phyloP scores from a whole-genome alignment of 2,797 vertebrate species.

The Xenentodon cancila region DNA sequence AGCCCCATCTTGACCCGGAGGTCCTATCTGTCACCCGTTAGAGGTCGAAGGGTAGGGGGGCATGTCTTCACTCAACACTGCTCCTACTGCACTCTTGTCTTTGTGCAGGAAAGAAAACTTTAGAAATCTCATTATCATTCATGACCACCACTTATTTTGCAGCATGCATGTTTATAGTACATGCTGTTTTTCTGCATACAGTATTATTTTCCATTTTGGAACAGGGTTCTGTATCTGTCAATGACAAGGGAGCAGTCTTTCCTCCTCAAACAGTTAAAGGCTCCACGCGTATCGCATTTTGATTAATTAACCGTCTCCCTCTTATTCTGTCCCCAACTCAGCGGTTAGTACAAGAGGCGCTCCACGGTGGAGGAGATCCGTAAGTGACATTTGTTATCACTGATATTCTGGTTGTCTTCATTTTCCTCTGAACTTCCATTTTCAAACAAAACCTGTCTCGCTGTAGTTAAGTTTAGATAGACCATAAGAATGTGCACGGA shows the following conservation, averaged over 20 bases:
- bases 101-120: constrained; percentile 57
- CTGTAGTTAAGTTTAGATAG: not conserved
- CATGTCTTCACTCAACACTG: constrained; percentile 60
- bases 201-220: not conserved
- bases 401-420: not conserved
- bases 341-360: constrained; percentile 80
- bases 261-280: constrained; percentile 7
- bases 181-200: constrained; percentile 4
- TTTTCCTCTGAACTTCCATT: not conserved
- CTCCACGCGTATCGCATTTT: constrained; percentile 6
- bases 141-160: not conserved
- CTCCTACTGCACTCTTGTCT: constrained; percentile 56
- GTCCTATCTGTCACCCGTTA: constrained; percentile 86
- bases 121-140: constrained; percentile 36
- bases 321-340: constrained; percentile 42
- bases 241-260: not conserved
- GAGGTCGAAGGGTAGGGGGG: constrained; percentile 94
- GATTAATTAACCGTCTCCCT: constrained; percentile 31
- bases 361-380: constrained; percentile 81
- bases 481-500: no score
- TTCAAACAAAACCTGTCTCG: not conserved
- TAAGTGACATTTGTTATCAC: constrained; percentile 64
- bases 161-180: constrained; percentile 13
- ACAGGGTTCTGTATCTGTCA: constrained; percentile 2
- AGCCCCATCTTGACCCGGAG: constrained; percentile 93